Base-by-base conservation (phyloP, 2,797 vertebrate species). In the Bovichtus variegatus region DNA sequence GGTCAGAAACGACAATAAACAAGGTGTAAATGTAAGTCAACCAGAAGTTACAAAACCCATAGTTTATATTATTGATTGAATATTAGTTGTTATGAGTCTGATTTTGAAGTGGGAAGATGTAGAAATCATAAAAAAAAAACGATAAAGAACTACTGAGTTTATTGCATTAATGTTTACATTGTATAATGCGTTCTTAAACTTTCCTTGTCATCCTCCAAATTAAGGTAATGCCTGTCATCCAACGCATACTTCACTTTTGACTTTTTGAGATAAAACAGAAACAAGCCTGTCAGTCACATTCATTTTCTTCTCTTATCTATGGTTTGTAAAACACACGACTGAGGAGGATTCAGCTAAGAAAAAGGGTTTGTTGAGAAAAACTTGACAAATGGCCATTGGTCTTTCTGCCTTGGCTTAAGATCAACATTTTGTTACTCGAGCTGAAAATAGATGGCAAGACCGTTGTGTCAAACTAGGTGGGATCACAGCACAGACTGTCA, bases 391-490 rank as follows among this genome's bases (percentile, higher is more conserved):
- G 19, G 44, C 31, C 54, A 71, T 59, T 31, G 5, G 18, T 49
- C 23, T 76, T 9, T 46, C 23, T 60, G 46, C 79, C 61, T 75
- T 83, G 59, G 76, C 69, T 81, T 76, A 46, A 38, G 53, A 21
- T 41, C 25, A 55, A 63, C 40, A 43, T 89, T 88, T 82, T 89
- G 57, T 85, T 82, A 81, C 79, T 80, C 23, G 3, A 38, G 63
- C 46, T 62, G 62, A 83, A 90, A 89, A 91, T 87, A 85, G 81
- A 82, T 43, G 29, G 70, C 43, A 77, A 74, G 75, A 73, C 60
- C 72, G 81, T 79, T 86, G 78, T 84, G 74, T 85, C 65, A 68
- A 87, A 81, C 78, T 79, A 86, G 80, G 71, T 89, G 81, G 74
- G 84, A 89, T 92, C 68, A 72, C 79, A 78, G 71, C 76, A 66